Percentiles rank a stretch among this genome's conserved stretches.
phyloP scores from a whole-genome alignment of 2,113 vertebrate genomes.

The Stegastes partitus region DNA sequence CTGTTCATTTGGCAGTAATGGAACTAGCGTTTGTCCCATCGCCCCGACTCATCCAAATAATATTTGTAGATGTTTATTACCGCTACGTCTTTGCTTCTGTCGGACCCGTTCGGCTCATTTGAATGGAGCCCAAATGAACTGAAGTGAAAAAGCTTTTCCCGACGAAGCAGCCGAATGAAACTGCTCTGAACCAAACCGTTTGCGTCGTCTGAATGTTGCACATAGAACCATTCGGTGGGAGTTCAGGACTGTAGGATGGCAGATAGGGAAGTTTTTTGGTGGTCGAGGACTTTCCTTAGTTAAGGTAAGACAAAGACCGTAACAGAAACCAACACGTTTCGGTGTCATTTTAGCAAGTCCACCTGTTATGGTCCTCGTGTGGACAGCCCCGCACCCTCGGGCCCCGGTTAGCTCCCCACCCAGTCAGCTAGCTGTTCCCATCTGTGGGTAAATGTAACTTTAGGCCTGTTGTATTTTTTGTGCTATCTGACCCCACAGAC shows the following conservation, averaged over 20 bases:
- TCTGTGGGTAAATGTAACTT: slow-evolving; percentile 87
- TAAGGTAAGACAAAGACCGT: no score
- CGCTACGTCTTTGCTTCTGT: not conserved
- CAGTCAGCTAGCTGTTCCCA: slow-evolving; percentile 53
- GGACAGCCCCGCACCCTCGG: not conserved
- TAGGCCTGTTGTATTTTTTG: slow-evolving; percentile 83
- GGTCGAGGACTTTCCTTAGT: no score
- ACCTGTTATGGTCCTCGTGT: not conserved
- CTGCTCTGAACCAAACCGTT: slow-evolving; percentile 4
- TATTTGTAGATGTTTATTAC: not conserved
- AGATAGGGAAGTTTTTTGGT: not conserved
- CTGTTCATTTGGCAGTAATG: slow-evolving; percentile 14
- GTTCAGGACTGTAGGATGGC: not conserved
- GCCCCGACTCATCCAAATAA: not conserved
- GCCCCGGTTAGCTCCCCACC: slow-evolving; percentile 25
- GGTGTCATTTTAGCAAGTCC: not conserved
- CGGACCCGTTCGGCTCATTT: not conserved
- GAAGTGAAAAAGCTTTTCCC: not conserved
- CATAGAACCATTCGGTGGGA: no score
- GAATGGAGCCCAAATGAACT: slow-evolving; percentile 8
- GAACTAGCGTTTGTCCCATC: slow-evolving; percentile 15
- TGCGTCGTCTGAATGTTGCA: not conserved
- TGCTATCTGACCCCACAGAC: slow-evolving; percentile 90
- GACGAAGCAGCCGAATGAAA: slow-evolving; percentile 3
- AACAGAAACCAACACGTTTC: no score